Percentiles rank a stretch among this genome's conserved stretches.
These are phyloP conservation scores for Drosophila kuntzei DNA, from an alignment of 2,888 invertebrate genomes.

Conservation along the genomic window DNA sequence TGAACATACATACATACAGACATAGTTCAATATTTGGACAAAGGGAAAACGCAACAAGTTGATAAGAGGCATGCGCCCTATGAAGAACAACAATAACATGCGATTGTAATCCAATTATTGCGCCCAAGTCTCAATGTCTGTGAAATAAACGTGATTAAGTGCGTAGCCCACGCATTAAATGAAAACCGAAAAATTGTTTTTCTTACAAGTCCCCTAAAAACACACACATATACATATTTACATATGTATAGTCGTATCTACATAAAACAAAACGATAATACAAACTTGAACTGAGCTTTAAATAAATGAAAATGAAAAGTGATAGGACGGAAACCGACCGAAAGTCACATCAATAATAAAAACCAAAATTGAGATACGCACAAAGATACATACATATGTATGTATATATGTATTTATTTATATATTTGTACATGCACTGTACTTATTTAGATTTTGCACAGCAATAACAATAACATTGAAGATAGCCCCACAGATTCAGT, in stretches of 20 bases:
- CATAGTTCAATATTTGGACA: constrained; percentile 8
- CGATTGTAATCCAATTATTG: constrained; percentile 73
- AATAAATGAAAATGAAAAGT: background rate
- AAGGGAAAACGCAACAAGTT: constrained; percentile 60
- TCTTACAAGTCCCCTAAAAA: constrained; percentile 34
- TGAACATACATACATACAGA: background rate
- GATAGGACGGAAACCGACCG: background rate
- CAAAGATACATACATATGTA: background rate
- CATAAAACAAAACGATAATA: background rate
- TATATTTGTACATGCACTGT: constrained; percentile 6
- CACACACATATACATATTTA: background rate
- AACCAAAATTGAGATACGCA: constrained; percentile 21
- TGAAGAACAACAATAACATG: constrained; percentile 37
- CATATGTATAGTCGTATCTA: background rate
- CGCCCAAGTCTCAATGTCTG: constrained; percentile 30
- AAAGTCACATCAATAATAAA: constrained; percentile 30
- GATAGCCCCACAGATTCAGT: constrained; percentile 30
- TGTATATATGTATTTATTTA: too few relatives aligned
- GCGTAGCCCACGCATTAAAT: constrained; percentile 33
- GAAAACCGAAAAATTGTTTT: constrained; percentile 30
- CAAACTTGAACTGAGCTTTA: background rate
- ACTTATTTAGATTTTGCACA: constrained; percentile 44
- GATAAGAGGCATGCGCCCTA: constrained; percentile 45
- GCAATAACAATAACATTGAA: constrained; percentile 54
- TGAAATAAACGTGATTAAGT: constrained; percentile 38